Evolutionary conservation across 2,888 invertebrate species (phyloP).

Genomic region (Drosophila limbata): DNA sequence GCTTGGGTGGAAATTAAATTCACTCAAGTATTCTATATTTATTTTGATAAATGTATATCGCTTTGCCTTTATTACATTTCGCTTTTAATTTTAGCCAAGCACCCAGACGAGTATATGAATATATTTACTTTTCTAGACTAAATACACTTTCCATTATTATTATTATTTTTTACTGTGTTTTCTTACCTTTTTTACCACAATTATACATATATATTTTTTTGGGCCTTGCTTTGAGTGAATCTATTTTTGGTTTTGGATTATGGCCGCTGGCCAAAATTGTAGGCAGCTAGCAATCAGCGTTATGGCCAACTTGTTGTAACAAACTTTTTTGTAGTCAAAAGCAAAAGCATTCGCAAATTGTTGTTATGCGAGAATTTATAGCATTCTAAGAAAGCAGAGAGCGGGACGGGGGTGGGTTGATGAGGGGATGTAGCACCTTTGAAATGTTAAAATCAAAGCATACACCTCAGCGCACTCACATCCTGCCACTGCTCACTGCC

Average conservation of each 20-base stretch:
- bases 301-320: constrained; percentile 56
- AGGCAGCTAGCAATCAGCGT: constrained; percentile 56
- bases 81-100: constrained; percentile 16
- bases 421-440: constrained; percentile 41
- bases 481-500: background rate
- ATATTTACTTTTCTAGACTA: constrained; percentile 20
- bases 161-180: background rate
- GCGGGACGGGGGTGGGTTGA: background rate
- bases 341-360: constrained; percentile 29
- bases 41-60: constrained; percentile 14
- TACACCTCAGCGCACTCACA: constrained; percentile 33
- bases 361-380: constrained; percentile 3
- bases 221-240: constrained; percentile 7
- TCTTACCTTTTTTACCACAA: constrained; percentile 13
- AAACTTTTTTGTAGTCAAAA: constrained; percentile 45
- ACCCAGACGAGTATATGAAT: constrained; percentile 1
- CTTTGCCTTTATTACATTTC: constrained; percentile 18
- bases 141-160: constrained; percentile 7
- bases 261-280: constrained; percentile 41
- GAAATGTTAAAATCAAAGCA: constrained; percentile 62
- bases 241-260: constrained; percentile 46
- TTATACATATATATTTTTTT: constrained; percentile 5
- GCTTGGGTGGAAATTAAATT: background rate
- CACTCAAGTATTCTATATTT: constrained; percentile 13
- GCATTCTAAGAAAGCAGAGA: constrained; percentile 1